These are phyloP conservation scores for Periophthalmus magnuspinnatus DNA, from an alignment of 2,797 vertebrate genomes.

Conservation along the genomic window DNA sequence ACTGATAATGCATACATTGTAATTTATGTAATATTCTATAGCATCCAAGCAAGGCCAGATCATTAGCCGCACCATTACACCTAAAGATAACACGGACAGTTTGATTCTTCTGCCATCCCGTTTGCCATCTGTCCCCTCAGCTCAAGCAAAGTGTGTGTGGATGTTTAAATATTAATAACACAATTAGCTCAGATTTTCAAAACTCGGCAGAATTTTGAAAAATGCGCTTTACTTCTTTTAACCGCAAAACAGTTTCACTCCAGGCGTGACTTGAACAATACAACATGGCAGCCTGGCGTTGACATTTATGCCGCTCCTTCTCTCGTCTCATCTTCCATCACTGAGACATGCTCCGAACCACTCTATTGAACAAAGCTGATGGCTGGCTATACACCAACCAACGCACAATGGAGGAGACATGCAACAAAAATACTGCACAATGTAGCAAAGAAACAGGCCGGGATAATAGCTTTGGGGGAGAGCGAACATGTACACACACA, in stretches of 20 bases:
- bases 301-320: constrained; percentile 30
- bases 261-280: constrained; percentile 31
- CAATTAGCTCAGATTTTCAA: constrained; percentile 14
- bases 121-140: constrained; percentile 74
- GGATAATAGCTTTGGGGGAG: constrained; percentile 45
- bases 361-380: constrained; percentile 48
- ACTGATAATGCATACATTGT: constrained; percentile 70
- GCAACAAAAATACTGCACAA: constrained; percentile 38
- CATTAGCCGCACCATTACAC: constrained; percentile 78
- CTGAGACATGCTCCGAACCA: constrained; percentile 46
- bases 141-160: constrained; percentile 4
- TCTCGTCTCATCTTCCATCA: constrained; percentile 41
- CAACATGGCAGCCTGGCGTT: constrained; percentile 18
- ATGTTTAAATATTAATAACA: constrained; percentile 10
- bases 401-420: constrained; percentile 40
- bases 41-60: constrained; percentile 65
- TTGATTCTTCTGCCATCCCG: constrained; percentile 67
- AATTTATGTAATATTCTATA: constrained; percentile 69
- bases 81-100: constrained; percentile 72
- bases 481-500: constrained; percentile 9
- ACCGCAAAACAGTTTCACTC: constrained; percentile 3
- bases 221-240: constrained; percentile 1
- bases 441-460: constrained; percentile 33
- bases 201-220: constrained; percentile 8
- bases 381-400: constrained; percentile 30